Evolutionary conservation across 2,113 vertebrate genomes (phyloP).

Genomic region (Athene cunicularia): DNA sequence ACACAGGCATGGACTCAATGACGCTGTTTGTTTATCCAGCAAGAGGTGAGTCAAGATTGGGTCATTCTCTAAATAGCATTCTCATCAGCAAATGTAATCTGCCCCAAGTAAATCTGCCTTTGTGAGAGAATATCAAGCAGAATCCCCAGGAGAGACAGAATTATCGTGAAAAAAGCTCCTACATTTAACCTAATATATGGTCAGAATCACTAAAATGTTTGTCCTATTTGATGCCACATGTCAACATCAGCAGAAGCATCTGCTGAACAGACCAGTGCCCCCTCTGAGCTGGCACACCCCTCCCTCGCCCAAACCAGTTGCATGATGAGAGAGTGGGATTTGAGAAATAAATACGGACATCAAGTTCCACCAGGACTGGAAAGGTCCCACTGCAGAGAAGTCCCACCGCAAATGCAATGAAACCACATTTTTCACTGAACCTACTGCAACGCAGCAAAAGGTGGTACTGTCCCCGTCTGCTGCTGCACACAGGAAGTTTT

Average conservation of each 20-base stretch:
- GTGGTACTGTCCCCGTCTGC: not conserved
- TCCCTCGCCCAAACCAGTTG: not conserved
- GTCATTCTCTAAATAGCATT: not conserved
- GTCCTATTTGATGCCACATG: not conserved
- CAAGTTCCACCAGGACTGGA: not conserved
- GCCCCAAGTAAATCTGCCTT: not conserved
- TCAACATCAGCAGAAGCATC: not conserved
- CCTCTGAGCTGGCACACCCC: not conserved
- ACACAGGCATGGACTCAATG: accelerated
- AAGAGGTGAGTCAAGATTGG: not conserved
- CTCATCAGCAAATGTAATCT: not conserved
- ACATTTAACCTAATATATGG: not conserved
- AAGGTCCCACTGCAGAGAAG: not conserved
- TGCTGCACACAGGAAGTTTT: accelerated
- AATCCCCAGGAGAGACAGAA: not conserved
- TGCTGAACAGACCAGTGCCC: not conserved
- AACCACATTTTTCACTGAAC: not conserved
- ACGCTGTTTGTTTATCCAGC: not conserved
- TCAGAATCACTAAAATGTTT: not conserved
- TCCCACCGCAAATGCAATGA: not conserved
- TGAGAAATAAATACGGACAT: accelerated
- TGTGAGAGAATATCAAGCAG: not conserved
- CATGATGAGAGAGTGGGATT: no score
- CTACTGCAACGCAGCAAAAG: accelerated
- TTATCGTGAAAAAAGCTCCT: not conserved